These are phyloP conservation scores for Brenthis daphne DNA, from an alignment of 2,888 invertebrate genomes.

Conservation along the genomic window DNA sequence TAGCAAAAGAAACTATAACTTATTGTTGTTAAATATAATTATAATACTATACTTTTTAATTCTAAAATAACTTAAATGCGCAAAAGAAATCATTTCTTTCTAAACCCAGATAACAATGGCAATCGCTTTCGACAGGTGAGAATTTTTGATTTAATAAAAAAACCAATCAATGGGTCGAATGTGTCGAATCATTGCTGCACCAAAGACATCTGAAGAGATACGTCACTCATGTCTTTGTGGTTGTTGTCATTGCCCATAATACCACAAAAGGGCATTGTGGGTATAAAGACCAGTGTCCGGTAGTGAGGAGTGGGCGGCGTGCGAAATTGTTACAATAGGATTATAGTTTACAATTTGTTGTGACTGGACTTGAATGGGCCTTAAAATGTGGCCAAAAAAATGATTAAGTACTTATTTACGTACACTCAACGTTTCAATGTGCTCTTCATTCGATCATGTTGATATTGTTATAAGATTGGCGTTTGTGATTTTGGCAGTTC, in stretches of 20 bases:
- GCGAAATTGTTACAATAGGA: conserved; percentile 11
- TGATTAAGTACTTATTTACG: neutral
- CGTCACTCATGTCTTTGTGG: conserved; percentile 16
- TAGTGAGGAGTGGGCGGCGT: conserved; percentile 17
- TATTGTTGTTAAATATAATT: too few species aligned
- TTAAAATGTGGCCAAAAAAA: neutral
- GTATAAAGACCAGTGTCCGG: conserved; percentile 12
- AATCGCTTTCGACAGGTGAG: conserved; percentile 3
- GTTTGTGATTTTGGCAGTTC: neutral
- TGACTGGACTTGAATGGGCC: conserved; percentile 19
- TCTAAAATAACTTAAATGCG: neutral
- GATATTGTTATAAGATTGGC: neutral
- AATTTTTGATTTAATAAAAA: neutral
- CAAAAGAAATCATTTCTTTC: neutral
- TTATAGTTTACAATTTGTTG: conserved; percentile 14
- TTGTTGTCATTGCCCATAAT: conserved; percentile 24
- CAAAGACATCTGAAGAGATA: conserved; percentile 17
- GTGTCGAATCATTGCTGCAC: conserved; percentile 15
- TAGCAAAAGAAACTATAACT: too few species aligned
- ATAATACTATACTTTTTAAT: too few species aligned
- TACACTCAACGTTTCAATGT: conserved; percentile 1
- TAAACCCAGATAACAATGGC: conserved; percentile 1
- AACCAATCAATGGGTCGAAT: conserved; percentile 5
- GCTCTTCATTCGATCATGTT: neutral
- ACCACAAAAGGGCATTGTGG: conserved; percentile 8